These are phyloP conservation scores for Corvus cornix DNA, from an alignment of 2,113 vertebrate species.

Conservation along the genomic window DNA sequence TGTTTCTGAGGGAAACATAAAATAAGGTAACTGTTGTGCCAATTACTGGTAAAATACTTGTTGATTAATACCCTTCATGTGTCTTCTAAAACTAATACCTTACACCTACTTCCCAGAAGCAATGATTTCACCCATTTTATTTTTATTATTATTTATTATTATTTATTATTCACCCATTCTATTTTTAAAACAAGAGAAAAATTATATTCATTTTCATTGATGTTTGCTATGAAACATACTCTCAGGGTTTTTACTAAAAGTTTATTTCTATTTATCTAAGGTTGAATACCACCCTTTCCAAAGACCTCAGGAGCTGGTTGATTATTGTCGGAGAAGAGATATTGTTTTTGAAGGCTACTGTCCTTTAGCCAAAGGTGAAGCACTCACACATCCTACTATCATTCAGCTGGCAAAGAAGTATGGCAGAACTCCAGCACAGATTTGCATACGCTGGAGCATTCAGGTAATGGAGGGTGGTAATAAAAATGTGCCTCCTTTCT, in stretches of 20 bases:
- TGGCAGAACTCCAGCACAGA: constrained; percentile 72
- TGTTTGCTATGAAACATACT: background rate
- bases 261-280: constrained; percentile 7
- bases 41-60: background rate
- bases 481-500: background rate
- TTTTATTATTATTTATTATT: too few species aligned
- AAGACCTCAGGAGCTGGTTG: constrained; percentile 73
- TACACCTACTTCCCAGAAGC: background rate
- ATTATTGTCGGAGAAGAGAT: constrained; percentile 73
- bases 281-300: constrained; percentile 83
- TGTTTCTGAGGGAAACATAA: background rate
- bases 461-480: constrained; percentile 29
- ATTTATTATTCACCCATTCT: too few species aligned
- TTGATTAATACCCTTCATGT: background rate
- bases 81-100: background rate
- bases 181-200: background rate
- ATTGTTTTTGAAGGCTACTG: constrained; percentile 80
- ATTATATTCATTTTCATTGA: background rate
- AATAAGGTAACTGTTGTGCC: background rate
- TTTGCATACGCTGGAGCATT: constrained; percentile 79
- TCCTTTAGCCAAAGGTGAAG: constrained; percentile 78
- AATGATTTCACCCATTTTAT: background rate
- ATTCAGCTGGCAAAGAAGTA: constrained; percentile 74
- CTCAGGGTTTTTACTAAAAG: background rate
- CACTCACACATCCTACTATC: constrained; percentile 67